Evolutionary conservation across 2,888 invertebrate species (phyloP).

Genomic region (Rhagonycha lutea): DNA sequence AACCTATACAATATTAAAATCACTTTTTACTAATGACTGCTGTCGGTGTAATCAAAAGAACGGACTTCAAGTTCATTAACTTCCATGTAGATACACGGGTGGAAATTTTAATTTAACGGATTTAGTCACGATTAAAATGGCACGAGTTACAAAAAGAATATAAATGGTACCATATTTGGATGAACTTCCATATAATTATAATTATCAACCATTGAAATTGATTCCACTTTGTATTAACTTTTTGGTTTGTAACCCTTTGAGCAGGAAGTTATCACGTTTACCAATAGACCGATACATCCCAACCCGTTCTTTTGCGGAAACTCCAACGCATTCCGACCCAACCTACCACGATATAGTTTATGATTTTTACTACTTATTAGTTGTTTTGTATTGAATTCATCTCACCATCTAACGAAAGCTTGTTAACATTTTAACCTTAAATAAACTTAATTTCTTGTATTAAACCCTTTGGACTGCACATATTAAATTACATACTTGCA

Average conservation of each 20-base stretch:
- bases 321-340: slow-evolving; percentile 27
- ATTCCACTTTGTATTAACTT: neutral
- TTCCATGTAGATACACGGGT: neutral
- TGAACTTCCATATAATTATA: neutral
- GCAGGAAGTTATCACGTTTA: slow-evolving; percentile 21
- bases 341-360: slow-evolving; percentile 18
- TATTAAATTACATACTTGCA: too few species aligned
- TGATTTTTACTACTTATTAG: slow-evolving; percentile 17
- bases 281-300: slow-evolving; percentile 20
- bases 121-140: slow-evolving; percentile 1
- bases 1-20: neutral
- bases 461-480: neutral
- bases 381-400: neutral
- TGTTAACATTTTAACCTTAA: neutral
- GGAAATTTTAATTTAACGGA: slow-evolving; percentile 1
- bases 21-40: slow-evolving; percentile 5
- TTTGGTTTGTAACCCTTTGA: slow-evolving; percentile 3
- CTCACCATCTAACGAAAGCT: neutral
- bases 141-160: neutral
- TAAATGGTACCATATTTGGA: slow-evolving; percentile 1
- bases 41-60: slow-evolving; percentile 1
- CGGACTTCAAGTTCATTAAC: slow-evolving; percentile 12
- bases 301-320: slow-evolving; percentile 22
- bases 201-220: neutral
- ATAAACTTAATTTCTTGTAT: neutral